Percentiles rank a stretch among this genome's conserved stretches.
Evolutionary conservation across 1,140 invertebrate genomes (phyloP).

Genomic region (Leptinotarsa undecemlineata): DNA sequence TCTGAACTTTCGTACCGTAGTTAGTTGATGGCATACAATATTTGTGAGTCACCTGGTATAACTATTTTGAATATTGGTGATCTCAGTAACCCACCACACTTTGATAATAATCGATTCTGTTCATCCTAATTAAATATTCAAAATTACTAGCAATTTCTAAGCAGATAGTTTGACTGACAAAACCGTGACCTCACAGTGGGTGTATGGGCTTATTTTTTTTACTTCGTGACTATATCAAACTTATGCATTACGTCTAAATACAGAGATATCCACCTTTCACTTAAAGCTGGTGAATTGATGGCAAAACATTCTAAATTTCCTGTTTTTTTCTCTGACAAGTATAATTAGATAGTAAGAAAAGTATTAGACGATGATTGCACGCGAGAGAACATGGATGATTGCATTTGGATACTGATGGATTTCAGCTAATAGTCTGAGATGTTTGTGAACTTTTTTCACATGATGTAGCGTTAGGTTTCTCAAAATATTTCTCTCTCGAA

Average conservation of each 20-base stretch:
- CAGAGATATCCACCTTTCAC: constrained; percentile 13
- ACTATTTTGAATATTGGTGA: too few relatives aligned
- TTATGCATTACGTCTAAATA: neutral
- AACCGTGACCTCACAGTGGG: neutral
- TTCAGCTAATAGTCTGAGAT: neutral
- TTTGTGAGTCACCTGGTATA: too few relatives aligned
- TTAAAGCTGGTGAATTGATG: constrained; percentile 13
- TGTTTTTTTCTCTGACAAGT: neutral
- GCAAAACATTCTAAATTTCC: constrained; percentile 18
- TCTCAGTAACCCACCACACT: too few relatives aligned
- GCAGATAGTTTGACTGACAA: neutral
- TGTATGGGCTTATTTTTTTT: neutral
- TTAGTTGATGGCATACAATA: too few relatives aligned
- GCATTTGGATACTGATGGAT: neutral
- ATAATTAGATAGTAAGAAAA: neutral
- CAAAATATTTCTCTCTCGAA: neutral
- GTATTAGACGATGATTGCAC: neutral
- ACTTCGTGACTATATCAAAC: neutral
- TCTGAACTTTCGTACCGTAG: too few relatives aligned
- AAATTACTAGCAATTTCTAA: neutral
- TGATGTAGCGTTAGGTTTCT: neutral
- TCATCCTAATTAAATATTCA: too few relatives aligned
- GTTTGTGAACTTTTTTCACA: neutral
- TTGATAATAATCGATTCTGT: too few relatives aligned
- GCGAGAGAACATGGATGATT: neutral